Conservation (phyloP, 1,140 invertebrate species). For the Coptotermes formosanus region DNA sequence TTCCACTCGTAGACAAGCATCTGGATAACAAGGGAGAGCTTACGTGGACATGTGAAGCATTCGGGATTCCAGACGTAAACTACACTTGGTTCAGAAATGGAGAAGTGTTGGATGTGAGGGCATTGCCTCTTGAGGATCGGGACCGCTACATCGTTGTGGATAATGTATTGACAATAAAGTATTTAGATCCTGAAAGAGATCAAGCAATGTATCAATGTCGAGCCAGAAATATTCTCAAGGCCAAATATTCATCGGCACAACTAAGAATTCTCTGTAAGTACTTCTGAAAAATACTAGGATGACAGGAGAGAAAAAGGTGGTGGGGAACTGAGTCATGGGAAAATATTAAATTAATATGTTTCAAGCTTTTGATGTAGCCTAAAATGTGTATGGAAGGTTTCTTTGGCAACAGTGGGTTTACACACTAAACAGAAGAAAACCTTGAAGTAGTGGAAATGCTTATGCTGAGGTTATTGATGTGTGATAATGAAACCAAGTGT, state of each 20-base stretch:
- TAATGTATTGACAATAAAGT: constrained; percentile 82
- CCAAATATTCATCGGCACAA: constrained; percentile 84
- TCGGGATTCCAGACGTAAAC: constrained; percentile 90
- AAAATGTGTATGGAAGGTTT: not conserved
- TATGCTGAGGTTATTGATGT: too few relatives aligned
- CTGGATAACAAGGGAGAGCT: constrained; percentile 81
- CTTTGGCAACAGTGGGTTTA: not conserved
- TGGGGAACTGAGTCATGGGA: too few relatives aligned
- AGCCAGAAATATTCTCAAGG: constrained; percentile 85
- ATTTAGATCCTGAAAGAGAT: constrained; percentile 75
- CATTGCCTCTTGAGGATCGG: constrained; percentile 63
- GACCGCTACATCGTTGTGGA: constrained; percentile 79
- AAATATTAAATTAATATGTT: not conserved
- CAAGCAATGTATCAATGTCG: constrained; percentile 95
- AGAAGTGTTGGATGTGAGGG: constrained; percentile 62
- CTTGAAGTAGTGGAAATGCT: too few relatives aligned
- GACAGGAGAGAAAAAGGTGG: not conserved
- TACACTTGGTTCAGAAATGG: constrained; percentile 93
- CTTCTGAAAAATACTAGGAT: not conserved
- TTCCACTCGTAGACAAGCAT: constrained; percentile 84
- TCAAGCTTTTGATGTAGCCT: not conserved
- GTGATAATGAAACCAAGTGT: too few relatives aligned
- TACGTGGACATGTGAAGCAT: constrained; percentile 93
- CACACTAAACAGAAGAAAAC: too few relatives aligned
- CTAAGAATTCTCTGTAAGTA: constrained; percentile 74